Conservation (phyloP, 1,140 invertebrate genomes). For the Acromyrmex heyeri region DNA sequence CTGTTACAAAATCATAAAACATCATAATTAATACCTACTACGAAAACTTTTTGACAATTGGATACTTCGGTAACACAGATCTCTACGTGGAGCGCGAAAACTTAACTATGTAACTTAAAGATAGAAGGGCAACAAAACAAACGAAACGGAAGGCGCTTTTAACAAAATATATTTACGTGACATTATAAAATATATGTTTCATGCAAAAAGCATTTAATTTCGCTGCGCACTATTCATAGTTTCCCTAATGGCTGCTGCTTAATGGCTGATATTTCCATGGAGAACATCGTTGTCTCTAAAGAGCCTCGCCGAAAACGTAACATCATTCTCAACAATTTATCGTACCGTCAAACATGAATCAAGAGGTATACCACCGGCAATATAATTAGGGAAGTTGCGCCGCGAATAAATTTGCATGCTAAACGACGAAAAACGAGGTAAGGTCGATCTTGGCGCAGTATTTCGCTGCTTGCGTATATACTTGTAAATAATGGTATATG, state of each 20-base stretch:
- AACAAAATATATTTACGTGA: slow-evolving; percentile 47
- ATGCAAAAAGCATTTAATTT: background rate
- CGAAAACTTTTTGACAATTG: slow-evolving; percentile 26
- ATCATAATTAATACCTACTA: slow-evolving; percentile 24
- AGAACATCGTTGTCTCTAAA: slow-evolving; percentile 36
- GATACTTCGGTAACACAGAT: slow-evolving; percentile 43
- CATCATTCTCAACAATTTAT: slow-evolving; percentile 60
- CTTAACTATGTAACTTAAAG: slow-evolving; percentile 44
- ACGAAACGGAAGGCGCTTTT: slow-evolving; percentile 33
- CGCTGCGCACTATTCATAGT: slow-evolving; percentile 35
- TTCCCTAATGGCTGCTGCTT: slow-evolving; percentile 31
- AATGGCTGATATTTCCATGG: slow-evolving; percentile 45
- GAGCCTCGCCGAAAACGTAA: slow-evolving; percentile 39
- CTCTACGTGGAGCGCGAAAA: slow-evolving; percentile 16
- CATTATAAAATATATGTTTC: slow-evolving; percentile 51
- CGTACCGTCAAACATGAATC: slow-evolving; percentile 58
- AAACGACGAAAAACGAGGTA: slow-evolving; percentile 71
- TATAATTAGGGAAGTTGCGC: slow-evolving; percentile 56
- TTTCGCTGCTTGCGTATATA: slow-evolving; percentile 76
- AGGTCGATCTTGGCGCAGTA: slow-evolving; percentile 74
- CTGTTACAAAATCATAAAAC: slow-evolving; percentile 50
- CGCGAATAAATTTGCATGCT: slow-evolving; percentile 66
- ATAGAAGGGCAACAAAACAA: slow-evolving; percentile 40
- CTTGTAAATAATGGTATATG: slow-evolving; percentile 70
- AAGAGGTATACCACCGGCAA: slow-evolving; percentile 54